phyloP scores from a whole-genome alignment of 2,888 invertebrate species.

The Drosophila kanekoi region DNA sequence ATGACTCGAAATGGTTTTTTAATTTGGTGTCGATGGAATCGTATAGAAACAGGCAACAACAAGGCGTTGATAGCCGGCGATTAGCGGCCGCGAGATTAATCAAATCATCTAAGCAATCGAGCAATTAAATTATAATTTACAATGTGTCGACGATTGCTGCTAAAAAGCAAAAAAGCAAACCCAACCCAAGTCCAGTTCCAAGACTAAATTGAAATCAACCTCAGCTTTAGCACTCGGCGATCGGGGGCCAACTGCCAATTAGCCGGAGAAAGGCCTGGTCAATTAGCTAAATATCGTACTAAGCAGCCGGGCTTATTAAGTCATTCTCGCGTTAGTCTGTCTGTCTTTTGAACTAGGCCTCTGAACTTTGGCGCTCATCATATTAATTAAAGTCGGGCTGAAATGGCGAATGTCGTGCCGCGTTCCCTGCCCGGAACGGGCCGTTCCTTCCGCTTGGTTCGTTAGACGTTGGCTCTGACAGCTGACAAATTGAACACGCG shows the following conservation, averaged over 20 bases:
- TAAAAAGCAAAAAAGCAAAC: neutral
- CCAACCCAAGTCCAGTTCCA: neutral
- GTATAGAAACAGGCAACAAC: slow-evolving; percentile 28
- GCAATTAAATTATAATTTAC: slow-evolving; percentile 72
- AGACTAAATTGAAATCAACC: slow-evolving; percentile 6
- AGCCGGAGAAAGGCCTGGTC: slow-evolving; percentile 19
- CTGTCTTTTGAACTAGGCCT: neutral
- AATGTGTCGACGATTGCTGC: slow-evolving; percentile 51
- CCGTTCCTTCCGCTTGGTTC: slow-evolving; percentile 29
- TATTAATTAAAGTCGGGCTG: slow-evolving; percentile 35
- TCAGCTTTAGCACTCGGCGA: slow-evolving; percentile 2
- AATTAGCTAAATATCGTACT: slow-evolving; percentile 26
- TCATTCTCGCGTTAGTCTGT: slow-evolving; percentile 23
- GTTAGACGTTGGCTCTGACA: slow-evolving; percentile 68
- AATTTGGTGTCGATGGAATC: slow-evolving; percentile 80
- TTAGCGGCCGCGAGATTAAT: slow-evolving; percentile 54
- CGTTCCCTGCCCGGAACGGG: neutral
- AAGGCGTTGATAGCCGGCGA: slow-evolving; percentile 63
- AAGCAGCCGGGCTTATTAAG: slow-evolving; percentile 34
- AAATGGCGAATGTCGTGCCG: slow-evolving; percentile 18
- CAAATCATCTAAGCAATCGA: slow-evolving; percentile 51
- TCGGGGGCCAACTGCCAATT: slow-evolving; percentile 21
- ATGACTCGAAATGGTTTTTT: slow-evolving; percentile 80
- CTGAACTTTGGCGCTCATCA: slow-evolving; percentile 26
- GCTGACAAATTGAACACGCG: slow-evolving; percentile 77